Conservation (phyloP, 2,888 invertebrate genomes). For the Actias luna region DNA sequence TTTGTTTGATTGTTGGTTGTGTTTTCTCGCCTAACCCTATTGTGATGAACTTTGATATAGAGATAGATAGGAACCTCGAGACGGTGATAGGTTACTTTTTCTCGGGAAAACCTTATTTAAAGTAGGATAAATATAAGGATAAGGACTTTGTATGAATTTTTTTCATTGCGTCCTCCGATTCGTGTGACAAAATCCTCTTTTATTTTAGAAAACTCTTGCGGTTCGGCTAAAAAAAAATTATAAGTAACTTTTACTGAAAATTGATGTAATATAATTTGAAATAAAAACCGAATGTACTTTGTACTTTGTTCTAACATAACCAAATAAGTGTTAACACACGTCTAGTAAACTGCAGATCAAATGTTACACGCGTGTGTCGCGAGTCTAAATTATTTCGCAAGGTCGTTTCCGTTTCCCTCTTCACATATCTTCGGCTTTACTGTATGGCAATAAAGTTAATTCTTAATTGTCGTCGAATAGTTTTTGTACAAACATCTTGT, state of each 20-base stretch:
- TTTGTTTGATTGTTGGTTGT: no score
- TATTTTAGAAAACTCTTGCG: no score
- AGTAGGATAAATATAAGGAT: no score
- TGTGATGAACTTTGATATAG: no score
- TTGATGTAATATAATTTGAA: not conserved
- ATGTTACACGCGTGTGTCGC: not conserved
- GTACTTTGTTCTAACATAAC: not conserved
- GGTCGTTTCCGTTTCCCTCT: not conserved
- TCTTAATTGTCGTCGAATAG: not conserved
- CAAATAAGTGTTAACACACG: not conserved
- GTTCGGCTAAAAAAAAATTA: not conserved
- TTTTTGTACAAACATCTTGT: not conserved
- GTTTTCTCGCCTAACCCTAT: no score
- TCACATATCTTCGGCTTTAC: not conserved
- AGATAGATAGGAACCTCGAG: no score
- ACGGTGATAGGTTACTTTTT: no score
- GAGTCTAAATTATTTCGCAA: slow-evolving; percentile 1
- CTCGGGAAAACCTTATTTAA: no score
- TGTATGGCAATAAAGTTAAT: not conserved
- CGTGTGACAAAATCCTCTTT: no score
- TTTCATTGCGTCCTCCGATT: no score
- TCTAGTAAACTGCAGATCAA: not conserved
- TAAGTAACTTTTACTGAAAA: not conserved
- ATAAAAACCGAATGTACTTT: not conserved
- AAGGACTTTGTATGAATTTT: no score